These are phyloP conservation scores for Stenchaetothrips biformis DNA, from an alignment of 2,888 invertebrate genomes.

Conservation along the genomic window DNA sequence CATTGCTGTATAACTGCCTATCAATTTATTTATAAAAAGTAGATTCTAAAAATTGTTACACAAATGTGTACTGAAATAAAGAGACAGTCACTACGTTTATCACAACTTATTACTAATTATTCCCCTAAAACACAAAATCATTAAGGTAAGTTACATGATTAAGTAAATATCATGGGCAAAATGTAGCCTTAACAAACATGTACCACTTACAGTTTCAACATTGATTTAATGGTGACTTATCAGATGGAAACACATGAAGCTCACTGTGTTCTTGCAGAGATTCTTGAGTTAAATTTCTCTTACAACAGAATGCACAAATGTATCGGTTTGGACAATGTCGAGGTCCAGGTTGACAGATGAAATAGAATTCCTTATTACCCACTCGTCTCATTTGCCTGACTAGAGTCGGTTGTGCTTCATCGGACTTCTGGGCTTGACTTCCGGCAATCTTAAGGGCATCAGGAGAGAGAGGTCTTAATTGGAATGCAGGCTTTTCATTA, in stretches of 20 bases:
- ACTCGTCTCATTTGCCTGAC: no score
- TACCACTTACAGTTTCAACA: no score
- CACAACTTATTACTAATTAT: not conserved
- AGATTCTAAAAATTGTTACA: not conserved
- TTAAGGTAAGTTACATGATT: no score
- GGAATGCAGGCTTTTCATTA: no score
- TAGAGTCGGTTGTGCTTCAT: no score
- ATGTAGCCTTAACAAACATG: no score
- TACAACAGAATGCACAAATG: not conserved
- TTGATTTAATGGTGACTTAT: not conserved
- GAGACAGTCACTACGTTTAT: not conserved
- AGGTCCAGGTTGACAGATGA: not conserved
- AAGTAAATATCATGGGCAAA: no score
- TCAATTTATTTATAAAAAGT: not conserved
- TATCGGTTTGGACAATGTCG: not conserved
- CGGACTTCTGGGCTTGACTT: no score
- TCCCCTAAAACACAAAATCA: no score
- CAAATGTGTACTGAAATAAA: not conserved
- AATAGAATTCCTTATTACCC: not conserved
- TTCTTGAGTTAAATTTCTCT: not conserved
- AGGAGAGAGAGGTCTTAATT: no score
- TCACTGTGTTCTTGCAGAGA: not conserved
- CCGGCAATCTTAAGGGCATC: no score
- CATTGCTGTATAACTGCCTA: not conserved
- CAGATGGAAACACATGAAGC: not conserved